A percentile compares a stretch with the other conserved stretches of the same genome.
Conservation (phyloP, 2,797 vertebrate species). For the Scleropages formosus region DNA sequence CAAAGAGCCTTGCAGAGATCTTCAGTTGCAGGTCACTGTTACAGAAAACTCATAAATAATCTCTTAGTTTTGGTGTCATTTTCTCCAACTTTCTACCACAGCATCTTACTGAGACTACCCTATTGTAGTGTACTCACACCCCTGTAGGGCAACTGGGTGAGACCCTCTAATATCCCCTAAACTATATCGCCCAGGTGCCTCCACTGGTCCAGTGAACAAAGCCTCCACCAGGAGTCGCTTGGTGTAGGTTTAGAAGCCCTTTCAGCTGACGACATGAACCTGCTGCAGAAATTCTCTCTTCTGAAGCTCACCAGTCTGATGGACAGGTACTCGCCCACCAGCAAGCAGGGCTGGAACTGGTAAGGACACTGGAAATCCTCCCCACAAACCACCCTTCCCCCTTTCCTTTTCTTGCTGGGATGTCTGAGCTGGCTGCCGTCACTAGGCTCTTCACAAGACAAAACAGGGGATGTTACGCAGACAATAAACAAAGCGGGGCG, state of each 20-base stretch:
- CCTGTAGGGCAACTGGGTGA: no score
- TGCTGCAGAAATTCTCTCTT: conserved; percentile 76
- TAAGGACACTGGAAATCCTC: conserved; percentile 55
- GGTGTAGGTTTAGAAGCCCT: conserved; percentile 58
- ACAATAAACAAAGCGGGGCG: conserved; percentile 15
- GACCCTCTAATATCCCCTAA: not conserved
- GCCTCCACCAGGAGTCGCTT: conserved; percentile 46
- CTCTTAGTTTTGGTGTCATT: no score
- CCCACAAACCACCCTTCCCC: not conserved
- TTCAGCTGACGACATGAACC: conserved; percentile 69
- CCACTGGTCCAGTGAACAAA: conserved; percentile 66
- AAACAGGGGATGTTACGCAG: conserved; percentile 32
- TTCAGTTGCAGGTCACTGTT: no score
- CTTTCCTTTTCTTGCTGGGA: no score
- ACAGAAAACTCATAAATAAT: no score
- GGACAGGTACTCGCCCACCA: conserved; percentile 82
- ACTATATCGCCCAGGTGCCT: conserved; percentile 53
- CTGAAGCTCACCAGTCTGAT: conserved; percentile 81
- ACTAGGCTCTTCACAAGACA: conserved; percentile 41
- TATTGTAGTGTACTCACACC: no score
- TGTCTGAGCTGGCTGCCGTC: conserved; percentile 42
- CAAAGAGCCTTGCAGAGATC: no score
- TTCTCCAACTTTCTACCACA: no score
- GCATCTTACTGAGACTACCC: no score
- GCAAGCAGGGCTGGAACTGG: conserved; percentile 88